Evolutionary conservation across 2,888 invertebrate genomes (phyloP).

Genomic region (Caenorhabditis sp.): DNA sequence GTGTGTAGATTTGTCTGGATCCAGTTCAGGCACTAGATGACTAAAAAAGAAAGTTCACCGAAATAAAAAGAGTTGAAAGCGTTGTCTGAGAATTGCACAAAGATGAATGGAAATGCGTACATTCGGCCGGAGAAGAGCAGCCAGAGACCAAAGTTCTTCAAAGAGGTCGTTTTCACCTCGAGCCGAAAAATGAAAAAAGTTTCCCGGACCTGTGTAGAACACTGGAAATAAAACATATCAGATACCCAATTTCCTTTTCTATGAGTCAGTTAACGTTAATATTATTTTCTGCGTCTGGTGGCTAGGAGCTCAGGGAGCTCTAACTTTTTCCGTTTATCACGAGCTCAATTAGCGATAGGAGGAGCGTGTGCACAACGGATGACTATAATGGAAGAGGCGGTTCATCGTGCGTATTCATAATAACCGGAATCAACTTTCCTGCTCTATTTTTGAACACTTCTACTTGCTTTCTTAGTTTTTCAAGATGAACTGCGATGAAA

Average conservation of each 20-base stretch:
- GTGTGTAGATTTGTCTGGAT: not conserved
- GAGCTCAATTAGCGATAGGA: constrained; percentile 4
- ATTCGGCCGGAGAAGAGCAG: not conserved
- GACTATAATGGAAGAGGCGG: not conserved
- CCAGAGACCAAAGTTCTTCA: not conserved
- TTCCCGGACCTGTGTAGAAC: no score
- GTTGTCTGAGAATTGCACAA: not conserved
- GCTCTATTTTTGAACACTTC: not conserved
- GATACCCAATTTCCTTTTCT: not conserved
- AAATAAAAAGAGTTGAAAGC: not conserved
- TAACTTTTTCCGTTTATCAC: not conserved
- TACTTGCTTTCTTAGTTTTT: not conserved
- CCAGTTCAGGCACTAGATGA: not conserved
- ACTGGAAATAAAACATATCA: no score
- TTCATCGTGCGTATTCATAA: not conserved
- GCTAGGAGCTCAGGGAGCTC: not conserved
- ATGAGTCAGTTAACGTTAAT: not conserved
- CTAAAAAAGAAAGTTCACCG: not conserved
- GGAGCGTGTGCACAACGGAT: not conserved
- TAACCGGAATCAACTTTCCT: not conserved
- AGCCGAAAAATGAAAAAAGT: not conserved
- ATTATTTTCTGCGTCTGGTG: not conserved
- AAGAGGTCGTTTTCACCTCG: not conserved
- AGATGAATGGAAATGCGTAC: constrained; percentile 1
- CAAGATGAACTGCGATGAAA: constrained; percentile 17